These are phyloP conservation scores for Dinothrombium tinctorium DNA, from an alignment of 1,140 invertebrate species.

Conservation along the genomic window DNA sequence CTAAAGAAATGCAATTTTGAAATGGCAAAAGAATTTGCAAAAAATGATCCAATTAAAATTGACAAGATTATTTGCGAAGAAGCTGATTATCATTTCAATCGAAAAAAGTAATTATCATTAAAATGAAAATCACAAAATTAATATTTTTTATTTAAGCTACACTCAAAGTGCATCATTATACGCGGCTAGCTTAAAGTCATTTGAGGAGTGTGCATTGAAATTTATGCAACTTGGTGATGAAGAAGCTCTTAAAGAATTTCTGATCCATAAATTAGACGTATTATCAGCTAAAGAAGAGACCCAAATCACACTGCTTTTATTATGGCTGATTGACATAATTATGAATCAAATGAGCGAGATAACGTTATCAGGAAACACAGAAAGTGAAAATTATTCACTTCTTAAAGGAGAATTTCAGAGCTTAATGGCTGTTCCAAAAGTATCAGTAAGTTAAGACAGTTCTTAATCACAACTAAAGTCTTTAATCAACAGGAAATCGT, in stretches of 20 bases:
- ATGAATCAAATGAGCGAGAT: conserved; percentile 67
- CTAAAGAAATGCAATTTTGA: conserved; percentile 65
- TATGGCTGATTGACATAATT: conserved; percentile 80
- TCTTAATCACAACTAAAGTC: too few relatives aligned
- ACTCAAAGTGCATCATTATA: background rate
- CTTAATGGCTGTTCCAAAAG: too few relatives aligned
- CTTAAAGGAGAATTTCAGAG: too few relatives aligned
- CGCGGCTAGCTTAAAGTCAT: conserved; percentile 53
- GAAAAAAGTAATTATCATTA: conserved; percentile 17
- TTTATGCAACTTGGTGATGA: conserved; percentile 60
- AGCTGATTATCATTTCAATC: conserved; percentile 60
- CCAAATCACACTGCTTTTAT: conserved; percentile 66
- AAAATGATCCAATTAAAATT: conserved; percentile 45
- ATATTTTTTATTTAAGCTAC: background rate
- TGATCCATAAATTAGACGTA: conserved; percentile 31
- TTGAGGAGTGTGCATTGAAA: conserved; percentile 79
- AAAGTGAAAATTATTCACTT: too few relatives aligned
- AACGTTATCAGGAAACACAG: too few relatives aligned
- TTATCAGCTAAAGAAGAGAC: conserved; percentile 27
- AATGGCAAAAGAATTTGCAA: conserved; percentile 50
- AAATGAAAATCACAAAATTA: background rate
- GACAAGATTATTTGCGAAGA: conserved; percentile 66
- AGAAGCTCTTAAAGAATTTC: conserved; percentile 58
- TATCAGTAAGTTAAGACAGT: too few relatives aligned
- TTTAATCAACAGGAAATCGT: too few relatives aligned